Conservation (phyloP, 2,888 invertebrate species). For the Heliconius hortense region DNA sequence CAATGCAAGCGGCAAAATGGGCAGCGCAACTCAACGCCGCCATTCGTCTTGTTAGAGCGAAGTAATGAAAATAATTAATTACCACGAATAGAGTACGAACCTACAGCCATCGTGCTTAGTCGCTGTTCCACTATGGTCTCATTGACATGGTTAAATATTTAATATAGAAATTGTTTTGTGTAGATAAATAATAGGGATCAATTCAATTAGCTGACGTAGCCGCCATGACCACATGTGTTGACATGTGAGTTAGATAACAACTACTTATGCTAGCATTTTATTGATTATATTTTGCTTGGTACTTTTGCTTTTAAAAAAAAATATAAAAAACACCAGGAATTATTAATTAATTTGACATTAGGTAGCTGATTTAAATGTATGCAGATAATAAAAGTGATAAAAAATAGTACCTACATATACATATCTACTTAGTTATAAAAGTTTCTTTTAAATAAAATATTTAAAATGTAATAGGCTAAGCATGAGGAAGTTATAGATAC, state of each 20-base stretch:
- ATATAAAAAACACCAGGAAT: neutral
- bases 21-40: no score
- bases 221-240: slow-evolving; percentile 3
- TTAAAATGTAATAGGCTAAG: neutral
- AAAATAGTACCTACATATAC: neutral
- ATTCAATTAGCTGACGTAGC: slow-evolving; percentile 15
- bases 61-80: no score
- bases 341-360: slow-evolving; percentile 37
- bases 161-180: neutral
- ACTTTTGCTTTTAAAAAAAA: neutral
- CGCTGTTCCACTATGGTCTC: neutral
- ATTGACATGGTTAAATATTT: slow-evolving; percentile 1
- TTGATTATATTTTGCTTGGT: neutral
- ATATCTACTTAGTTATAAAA: neutral
- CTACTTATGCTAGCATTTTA: slow-evolving; percentile 42
- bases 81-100: neutral
- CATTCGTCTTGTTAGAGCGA: no score
- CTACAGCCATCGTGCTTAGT: neutral
- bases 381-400: neutral
- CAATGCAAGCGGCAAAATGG: no score
- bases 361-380: neutral
- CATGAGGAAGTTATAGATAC: neutral
- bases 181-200: slow-evolving; percentile 9
- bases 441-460: neutral
- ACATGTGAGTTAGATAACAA: slow-evolving; percentile 36